Evolutionary conservation across 2,888 invertebrate genomes (phyloP).

Genomic region (Hetaerina titia): DNA sequence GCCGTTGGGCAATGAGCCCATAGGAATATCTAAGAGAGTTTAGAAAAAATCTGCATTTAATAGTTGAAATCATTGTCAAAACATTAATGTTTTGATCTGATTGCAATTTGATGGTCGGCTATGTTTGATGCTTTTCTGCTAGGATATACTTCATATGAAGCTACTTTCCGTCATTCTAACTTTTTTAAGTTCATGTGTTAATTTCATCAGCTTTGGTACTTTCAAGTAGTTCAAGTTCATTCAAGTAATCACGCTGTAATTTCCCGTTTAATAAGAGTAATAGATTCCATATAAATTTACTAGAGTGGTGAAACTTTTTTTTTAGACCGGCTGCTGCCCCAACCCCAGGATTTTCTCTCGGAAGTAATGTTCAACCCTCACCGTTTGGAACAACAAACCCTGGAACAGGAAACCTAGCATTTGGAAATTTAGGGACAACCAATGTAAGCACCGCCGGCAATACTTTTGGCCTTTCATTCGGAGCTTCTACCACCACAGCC

Average conservation of each 20-base stretch:
- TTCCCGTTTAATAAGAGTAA: neutral
- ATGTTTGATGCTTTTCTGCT: no score
- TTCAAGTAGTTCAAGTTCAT: neutral
- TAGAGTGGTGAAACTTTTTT: neutral
- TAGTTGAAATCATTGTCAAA: no score
- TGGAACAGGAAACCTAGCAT: neutral
- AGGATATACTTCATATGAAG: neutral
- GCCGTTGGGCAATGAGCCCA: no score
- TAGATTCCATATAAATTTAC: neutral
- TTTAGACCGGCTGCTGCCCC: neutral
- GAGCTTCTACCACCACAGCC: neutral
- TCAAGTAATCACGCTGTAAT: neutral
- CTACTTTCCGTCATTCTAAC: neutral
- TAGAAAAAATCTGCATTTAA: no score
- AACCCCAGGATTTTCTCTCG: conserved; percentile 41
- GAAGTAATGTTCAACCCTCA: conserved; percentile 41
- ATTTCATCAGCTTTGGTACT: neutral
- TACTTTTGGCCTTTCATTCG: conserved; percentile 11
- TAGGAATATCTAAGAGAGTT: no score
- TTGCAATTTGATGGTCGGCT: no score
- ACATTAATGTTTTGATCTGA: no score
- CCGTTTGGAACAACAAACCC: conserved; percentile 45
- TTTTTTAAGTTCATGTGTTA: neutral
- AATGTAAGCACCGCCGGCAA: neutral
- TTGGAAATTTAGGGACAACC: conserved; percentile 4